Conservation (phyloP, 1,140 invertebrate genomes). For the Drosophila virilis region DNA sequence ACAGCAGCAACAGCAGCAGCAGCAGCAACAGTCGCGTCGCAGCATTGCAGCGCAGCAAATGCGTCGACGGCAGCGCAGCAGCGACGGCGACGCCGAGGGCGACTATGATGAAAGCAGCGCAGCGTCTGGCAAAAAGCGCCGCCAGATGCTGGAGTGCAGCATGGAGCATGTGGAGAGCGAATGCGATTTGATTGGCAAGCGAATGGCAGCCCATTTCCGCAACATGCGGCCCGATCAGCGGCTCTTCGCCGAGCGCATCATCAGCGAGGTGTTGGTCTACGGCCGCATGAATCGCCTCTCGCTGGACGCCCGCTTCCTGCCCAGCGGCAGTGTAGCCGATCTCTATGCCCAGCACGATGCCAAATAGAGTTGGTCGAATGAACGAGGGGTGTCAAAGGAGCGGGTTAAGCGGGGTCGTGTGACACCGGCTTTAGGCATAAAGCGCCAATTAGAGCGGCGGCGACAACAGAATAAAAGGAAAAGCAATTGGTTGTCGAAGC, state of each 20-base stretch:
- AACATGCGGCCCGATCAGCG: slow-evolving; percentile 67
- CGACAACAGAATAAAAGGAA: slow-evolving; percentile 23
- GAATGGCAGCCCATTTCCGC: slow-evolving; percentile 69
- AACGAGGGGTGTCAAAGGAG: too few relatives aligned
- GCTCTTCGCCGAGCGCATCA: slow-evolving; percentile 66
- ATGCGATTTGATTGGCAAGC: slow-evolving; percentile 62
- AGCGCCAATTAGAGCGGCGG: slow-evolving; percentile 37
- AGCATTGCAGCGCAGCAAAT: neutral
- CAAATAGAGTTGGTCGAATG: slow-evolving; percentile 5
- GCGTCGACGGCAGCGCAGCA: slow-evolving; percentile 24
- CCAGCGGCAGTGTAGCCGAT: slow-evolving; percentile 20
- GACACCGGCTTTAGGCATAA: slow-evolving; percentile 19
- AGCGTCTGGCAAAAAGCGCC: slow-evolving; percentile 22
- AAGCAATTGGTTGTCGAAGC: slow-evolving; percentile 5
- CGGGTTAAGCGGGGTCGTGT: neutral
- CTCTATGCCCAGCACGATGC: slow-evolving; percentile 9
- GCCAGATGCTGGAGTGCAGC: slow-evolving; percentile 15
- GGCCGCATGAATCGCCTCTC: slow-evolving; percentile 67
- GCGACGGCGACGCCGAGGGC: slow-evolving; percentile 16
- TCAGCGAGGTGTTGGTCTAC: slow-evolving; percentile 65
- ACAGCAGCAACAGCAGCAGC: neutral
- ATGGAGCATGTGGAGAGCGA: slow-evolving; percentile 52
- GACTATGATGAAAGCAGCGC: slow-evolving; percentile 11
- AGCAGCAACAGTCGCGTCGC: neutral
- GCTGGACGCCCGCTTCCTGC: slow-evolving; percentile 51